phyloP scores from a whole-genome alignment of 2,888 invertebrate species.

The Micropterix aruncella region DNA sequence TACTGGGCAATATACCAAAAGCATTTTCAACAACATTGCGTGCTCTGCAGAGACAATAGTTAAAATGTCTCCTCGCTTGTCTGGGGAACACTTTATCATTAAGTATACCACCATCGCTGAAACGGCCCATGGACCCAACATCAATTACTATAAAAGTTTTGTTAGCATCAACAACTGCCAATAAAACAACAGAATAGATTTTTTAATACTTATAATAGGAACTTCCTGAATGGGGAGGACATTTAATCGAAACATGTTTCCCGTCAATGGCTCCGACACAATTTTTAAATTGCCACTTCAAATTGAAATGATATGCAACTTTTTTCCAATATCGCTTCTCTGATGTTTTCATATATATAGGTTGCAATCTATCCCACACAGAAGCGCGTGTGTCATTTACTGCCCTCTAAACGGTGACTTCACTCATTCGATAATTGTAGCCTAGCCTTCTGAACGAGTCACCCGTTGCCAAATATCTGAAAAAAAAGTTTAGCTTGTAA shows the following conservation, averaged over 20 bases:
- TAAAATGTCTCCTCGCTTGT: slow-evolving; percentile 10
- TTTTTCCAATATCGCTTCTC: slow-evolving; percentile 9
- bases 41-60: slow-evolving; percentile 11
- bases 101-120: slow-evolving; percentile 13
- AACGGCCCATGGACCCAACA: slow-evolving; percentile 1
- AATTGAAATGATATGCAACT: slow-evolving; percentile 12
- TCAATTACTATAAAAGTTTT: slow-evolving; percentile 11
- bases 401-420: slow-evolving; percentile 10
- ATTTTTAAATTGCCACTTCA: slow-evolving; percentile 14
- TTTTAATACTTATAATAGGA: slow-evolving; percentile 15
- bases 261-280: slow-evolving; percentile 14
- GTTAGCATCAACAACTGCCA: slow-evolving; percentile 13
- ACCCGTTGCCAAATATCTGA: slow-evolving; percentile 12
- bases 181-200: slow-evolving; percentile 12
- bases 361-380: slow-evolving; percentile 12
- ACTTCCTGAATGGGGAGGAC: slow-evolving; percentile 13
- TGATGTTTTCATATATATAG: slow-evolving; percentile 9
- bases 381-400: slow-evolving; percentile 11
- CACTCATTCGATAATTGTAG: slow-evolving; percentile 11
- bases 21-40: slow-evolving; percentile 11
- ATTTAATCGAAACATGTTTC: slow-evolving; percentile 15
- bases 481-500: too few relatives aligned
- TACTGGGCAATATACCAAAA: slow-evolving; percentile 8
- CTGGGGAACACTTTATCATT: slow-evolving; percentile 13
- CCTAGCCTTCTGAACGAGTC: slow-evolving; percentile 11